Evolutionary conservation across 2,888 invertebrate genomes (phyloP).

Genomic region (Diplazon laetatorius): DNA sequence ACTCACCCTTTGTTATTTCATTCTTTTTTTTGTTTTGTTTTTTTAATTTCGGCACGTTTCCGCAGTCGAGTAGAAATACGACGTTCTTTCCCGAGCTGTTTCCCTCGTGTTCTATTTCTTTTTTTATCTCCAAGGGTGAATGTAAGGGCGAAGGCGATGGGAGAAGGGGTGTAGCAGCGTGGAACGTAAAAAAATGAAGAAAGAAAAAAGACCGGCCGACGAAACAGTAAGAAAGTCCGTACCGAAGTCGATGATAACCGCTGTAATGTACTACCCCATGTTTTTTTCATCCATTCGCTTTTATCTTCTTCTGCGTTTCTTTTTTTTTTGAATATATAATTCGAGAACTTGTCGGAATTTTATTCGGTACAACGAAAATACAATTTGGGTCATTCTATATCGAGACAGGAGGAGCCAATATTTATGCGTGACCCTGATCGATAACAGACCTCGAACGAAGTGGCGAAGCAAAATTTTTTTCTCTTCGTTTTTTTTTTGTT

Average conservation of each 20-base stretch:
- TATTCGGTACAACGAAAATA: constrained; percentile 18
- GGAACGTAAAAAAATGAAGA: constrained; percentile 16
- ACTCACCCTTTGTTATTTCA: constrained; percentile 62
- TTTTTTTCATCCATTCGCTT: constrained; percentile 13
- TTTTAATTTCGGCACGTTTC: constrained; percentile 65
- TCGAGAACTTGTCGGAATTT: constrained; percentile 24
- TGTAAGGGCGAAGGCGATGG: constrained; percentile 18
- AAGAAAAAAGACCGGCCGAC: constrained; percentile 8
- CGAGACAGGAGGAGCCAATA: background rate
- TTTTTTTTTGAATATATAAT: constrained; percentile 12
- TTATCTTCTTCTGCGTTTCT: constrained; percentile 4
- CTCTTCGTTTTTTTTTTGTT: background rate
- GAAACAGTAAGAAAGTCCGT: constrained; percentile 24
- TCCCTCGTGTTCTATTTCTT: constrained; percentile 41
- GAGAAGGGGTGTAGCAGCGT: constrained; percentile 11
- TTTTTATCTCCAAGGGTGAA: constrained; percentile 59
- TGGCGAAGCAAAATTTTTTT: background rate
- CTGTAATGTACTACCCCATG: constrained; percentile 32
- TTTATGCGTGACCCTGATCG: constrained; percentile 32
- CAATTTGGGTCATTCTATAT: constrained; percentile 14
- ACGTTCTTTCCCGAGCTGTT: constrained; percentile 42
- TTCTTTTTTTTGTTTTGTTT: constrained; percentile 34
- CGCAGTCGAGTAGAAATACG: constrained; percentile 61
- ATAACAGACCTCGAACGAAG: background rate
- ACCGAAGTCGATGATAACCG: constrained; percentile 37